Percentiles rank a stretch among this genome's conserved stretches.
Conservation (phyloP, 2,888 invertebrate species). For the Muscina levida region DNA sequence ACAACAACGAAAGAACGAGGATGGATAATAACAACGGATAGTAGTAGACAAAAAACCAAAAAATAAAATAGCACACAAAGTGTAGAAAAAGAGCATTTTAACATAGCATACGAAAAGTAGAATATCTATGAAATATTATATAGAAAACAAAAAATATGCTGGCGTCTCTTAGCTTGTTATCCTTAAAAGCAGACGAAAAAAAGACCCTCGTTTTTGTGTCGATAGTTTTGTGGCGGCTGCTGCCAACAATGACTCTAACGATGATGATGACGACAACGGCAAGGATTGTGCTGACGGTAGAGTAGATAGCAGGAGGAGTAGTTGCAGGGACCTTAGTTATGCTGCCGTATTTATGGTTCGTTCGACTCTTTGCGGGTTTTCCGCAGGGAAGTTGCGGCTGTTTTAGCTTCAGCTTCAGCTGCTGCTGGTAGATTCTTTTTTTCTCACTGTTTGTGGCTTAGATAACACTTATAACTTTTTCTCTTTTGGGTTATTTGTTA, state of each 20-base stretch:
- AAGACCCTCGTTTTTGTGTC: constrained; percentile 13
- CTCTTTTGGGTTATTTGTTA: constrained; percentile 27
- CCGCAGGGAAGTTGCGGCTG: neutral
- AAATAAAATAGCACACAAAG: neutral
- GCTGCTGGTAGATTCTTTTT: constrained; percentile 38
- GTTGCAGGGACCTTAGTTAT: neutral
- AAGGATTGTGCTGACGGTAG: neutral
- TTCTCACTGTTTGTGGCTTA: constrained; percentile 57
- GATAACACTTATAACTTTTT: constrained; percentile 59
- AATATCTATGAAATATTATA: constrained; percentile 60
- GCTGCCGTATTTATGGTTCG: neutral
- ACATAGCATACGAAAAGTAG: constrained; percentile 10
- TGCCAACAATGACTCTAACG: constrained; percentile 2
- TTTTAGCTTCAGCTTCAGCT: neutral
- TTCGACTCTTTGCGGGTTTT: neutral
- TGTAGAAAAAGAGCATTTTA: too few relatives aligned
- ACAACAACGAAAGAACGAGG: neutral
- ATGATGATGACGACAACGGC: neutral
- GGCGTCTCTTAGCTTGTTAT: constrained; percentile 64
- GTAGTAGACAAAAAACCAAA: constrained; percentile 8
- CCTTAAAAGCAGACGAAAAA: constrained; percentile 48
- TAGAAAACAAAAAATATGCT: constrained; percentile 65
- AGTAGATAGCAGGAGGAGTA: neutral
- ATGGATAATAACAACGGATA: neutral
- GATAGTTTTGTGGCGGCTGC: constrained; percentile 18